Evolutionary conservation across 2,797 vertebrate species (phyloP).

Genomic region (Falco concolor): DNA sequence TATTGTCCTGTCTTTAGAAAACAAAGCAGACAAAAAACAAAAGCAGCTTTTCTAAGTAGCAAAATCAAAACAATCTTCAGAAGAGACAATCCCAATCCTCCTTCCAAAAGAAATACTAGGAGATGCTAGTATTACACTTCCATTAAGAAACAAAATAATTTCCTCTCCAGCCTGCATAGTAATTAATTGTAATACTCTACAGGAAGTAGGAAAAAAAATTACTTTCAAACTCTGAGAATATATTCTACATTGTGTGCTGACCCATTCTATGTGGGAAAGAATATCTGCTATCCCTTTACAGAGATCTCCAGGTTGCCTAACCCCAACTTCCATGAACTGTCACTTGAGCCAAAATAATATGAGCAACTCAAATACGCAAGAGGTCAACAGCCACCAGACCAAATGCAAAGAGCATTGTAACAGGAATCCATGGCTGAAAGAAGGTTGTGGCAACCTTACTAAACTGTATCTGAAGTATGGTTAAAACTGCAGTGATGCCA

Average conservation of each 20-base stretch:
- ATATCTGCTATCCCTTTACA: neutral
- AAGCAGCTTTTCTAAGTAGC: neutral
- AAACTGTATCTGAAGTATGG: accelerated
- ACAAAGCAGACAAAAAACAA: neutral
- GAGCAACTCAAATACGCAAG: neutral
- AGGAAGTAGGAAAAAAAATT: neutral
- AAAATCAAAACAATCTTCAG: neutral
- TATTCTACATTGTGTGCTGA: neutral
- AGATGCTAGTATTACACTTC: neutral
- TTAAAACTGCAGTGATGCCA: neutral
- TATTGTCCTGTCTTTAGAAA: neutral
- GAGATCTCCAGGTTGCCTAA: neutral
- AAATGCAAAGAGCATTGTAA: accelerated
- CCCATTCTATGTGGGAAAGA: neutral
- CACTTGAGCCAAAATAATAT: neutral
- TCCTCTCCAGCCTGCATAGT: neutral
- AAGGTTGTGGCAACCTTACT: neutral
- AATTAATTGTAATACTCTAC: neutral
- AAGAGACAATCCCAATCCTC: neutral
- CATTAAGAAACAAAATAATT: neutral
- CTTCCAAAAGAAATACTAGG: neutral
- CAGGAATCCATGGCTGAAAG: neutral
- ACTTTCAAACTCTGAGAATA: neutral
- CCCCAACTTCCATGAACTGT: neutral
- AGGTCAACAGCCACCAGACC: neutral